These are phyloP conservation scores for Tiliqua scincoides DNA, from an alignment of 2,113 vertebrate species.

Conservation along the genomic window DNA sequence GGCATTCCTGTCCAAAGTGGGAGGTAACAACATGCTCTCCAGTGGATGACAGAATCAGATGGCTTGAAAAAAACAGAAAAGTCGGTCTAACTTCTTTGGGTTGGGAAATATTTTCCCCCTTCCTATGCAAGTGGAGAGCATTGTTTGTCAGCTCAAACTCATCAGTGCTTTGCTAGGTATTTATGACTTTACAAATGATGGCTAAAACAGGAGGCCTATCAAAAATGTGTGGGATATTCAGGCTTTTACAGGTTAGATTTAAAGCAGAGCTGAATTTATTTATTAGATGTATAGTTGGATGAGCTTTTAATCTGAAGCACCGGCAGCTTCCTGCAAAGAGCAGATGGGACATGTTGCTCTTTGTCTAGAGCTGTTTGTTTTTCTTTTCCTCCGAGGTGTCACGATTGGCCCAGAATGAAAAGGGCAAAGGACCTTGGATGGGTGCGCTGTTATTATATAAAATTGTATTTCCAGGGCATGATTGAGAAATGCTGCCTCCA, in stretches of 20 bases:
- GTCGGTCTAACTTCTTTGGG: constrained; percentile 14
- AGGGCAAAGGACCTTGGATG: neutral
- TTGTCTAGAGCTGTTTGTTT: neutral
- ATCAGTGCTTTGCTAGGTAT: neutral
- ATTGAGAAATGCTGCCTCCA: neutral
- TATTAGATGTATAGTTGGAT: constrained; percentile 1
- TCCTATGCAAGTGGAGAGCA: neutral
- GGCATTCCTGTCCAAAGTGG: constrained; percentile 72
- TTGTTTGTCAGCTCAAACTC: constrained; percentile 12
- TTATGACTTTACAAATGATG: neutral
- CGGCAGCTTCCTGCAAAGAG: neutral
- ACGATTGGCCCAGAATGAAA: neutral
- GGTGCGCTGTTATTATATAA: neutral
- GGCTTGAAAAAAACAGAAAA: constrained; percentile 40
- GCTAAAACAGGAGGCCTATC: neutral
- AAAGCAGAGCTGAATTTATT: neutral
- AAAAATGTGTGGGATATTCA: constrained; percentile 4
- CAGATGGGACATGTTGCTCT: neutral
- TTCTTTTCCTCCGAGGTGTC: neutral
- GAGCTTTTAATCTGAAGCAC: constrained; percentile 8
- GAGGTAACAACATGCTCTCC: constrained; percentile 52
- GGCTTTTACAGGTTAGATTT: neutral
- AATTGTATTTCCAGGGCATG: neutral
- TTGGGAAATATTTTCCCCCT: neutral
- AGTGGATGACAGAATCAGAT: constrained; percentile 5